These are phyloP conservation scores for Peromyscus aztecus DNA, from an alignment of 2,797 vertebrate species.

Conservation along the genomic window DNA sequence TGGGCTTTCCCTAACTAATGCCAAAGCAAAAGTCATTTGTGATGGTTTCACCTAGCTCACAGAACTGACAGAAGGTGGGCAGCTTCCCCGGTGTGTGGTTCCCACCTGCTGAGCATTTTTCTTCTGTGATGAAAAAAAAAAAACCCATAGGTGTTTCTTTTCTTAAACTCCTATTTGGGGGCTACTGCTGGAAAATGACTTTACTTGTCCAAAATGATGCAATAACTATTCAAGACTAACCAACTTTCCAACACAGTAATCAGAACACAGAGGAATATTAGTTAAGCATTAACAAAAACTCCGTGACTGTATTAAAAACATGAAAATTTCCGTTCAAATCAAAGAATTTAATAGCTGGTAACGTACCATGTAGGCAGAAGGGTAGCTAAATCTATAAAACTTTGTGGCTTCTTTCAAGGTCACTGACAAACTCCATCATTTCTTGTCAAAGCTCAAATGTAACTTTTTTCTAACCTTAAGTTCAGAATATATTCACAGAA, in stretches of 20 bases:
- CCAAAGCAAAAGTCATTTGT: background rate
- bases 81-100: background rate
- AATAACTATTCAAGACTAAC: background rate
- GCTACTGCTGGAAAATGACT: background rate
- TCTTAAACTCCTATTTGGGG: background rate
- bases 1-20: background rate
- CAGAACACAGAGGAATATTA: background rate
- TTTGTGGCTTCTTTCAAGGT: background rate
- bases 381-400: background rate
- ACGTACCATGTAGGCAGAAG: background rate
- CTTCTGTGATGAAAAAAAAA: background rate
- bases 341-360: background rate
- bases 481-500: background rate
- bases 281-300: background rate
- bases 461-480: background rate
- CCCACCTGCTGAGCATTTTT: background rate
- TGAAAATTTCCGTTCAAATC: background rate
- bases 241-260: background rate
- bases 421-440: background rate
- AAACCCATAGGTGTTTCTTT: background rate
- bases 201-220: background rate
- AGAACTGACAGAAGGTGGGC: fast-evolving
- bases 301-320: background rate
- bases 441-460: background rate
- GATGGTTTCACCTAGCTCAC: background rate